Evolutionary conservation across 2,888 invertebrate species (phyloP).

Genomic region (Anaspis maculata): DNA sequence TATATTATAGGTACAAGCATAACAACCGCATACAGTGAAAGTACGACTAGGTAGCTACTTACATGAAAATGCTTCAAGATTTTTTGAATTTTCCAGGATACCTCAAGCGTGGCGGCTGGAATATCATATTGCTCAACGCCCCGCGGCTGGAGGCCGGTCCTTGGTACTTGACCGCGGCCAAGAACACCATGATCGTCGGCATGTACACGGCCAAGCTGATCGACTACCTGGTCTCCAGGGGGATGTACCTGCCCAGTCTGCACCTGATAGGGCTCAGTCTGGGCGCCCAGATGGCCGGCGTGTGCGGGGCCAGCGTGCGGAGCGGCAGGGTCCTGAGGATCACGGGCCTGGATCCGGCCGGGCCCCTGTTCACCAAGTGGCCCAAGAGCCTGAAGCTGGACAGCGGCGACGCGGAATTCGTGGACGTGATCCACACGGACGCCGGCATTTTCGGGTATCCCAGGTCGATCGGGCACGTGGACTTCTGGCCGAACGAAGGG

Average conservation of each 20-base stretch:
- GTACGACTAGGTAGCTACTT: too few relatives aligned
- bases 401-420: constrained; percentile 51
- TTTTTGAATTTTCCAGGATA: constrained; percentile 41
- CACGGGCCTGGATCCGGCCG: constrained; percentile 58
- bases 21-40: too few relatives aligned
- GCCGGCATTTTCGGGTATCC: constrained; percentile 64
- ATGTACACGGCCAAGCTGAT: constrained; percentile 50
- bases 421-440: constrained; percentile 64
- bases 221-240: constrained; percentile 52
- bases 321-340: constrained; percentile 50
- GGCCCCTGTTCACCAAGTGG: constrained; percentile 51
- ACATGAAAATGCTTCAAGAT: not conserved
- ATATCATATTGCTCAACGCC: constrained; percentile 53
- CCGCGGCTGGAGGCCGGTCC: constrained; percentile 52
- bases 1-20: too few relatives aligned
- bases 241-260: constrained; percentile 47
- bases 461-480: constrained; percentile 59
- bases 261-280: constrained; percentile 56
- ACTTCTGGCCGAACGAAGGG: constrained; percentile 67
- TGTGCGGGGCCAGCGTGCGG: constrained; percentile 49
- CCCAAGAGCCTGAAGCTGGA: constrained; percentile 48
- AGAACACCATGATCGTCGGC: constrained; percentile 55
- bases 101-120: constrained; percentile 49
- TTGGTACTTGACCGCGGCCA: constrained; percentile 51
- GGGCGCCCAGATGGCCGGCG: constrained; percentile 58